phyloP scores from a whole-genome alignment of 2,113 vertebrate genomes.

The Ictidomys tridecemlineatus region DNA sequence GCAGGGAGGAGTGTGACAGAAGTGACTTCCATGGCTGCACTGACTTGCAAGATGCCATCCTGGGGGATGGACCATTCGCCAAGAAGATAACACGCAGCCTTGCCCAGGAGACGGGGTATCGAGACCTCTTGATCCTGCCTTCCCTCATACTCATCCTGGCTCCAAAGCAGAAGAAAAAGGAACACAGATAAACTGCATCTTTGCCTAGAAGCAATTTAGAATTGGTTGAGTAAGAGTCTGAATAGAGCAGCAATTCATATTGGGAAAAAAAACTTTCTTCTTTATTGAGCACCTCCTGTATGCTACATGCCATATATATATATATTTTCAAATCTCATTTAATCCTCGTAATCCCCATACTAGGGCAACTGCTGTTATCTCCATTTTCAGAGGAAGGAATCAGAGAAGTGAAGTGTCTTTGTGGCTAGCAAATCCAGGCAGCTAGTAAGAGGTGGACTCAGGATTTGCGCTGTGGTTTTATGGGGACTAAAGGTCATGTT shows the following conservation, averaged over 20 bases:
- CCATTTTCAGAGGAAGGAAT: neutral
- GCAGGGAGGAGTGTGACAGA: neutral
- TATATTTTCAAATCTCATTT: neutral
- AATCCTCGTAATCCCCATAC: neutral
- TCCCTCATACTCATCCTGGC: neutral
- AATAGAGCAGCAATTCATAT: neutral
- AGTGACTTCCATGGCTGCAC: neutral
- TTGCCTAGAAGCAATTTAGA: conserved; percentile 6
- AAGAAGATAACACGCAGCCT: neutral
- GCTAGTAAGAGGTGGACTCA: neutral
- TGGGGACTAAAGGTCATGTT: neutral
- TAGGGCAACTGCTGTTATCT: neutral
- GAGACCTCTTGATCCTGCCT: neutral
- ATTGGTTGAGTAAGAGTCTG: neutral
- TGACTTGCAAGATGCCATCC: conserved; percentile 33
- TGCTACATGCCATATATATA: neutral
- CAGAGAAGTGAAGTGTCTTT: neutral
- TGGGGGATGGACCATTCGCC: neutral
- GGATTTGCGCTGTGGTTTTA: neutral
- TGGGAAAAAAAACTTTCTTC: neutral
- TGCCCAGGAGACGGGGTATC: neutral
- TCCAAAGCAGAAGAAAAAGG: neutral
- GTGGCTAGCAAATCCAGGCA: neutral
- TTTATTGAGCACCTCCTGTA: neutral
- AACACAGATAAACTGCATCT: neutral